phyloP scores from a whole-genome alignment of 2,888 invertebrate genomes.

The Latrodectus hesperus region DNA sequence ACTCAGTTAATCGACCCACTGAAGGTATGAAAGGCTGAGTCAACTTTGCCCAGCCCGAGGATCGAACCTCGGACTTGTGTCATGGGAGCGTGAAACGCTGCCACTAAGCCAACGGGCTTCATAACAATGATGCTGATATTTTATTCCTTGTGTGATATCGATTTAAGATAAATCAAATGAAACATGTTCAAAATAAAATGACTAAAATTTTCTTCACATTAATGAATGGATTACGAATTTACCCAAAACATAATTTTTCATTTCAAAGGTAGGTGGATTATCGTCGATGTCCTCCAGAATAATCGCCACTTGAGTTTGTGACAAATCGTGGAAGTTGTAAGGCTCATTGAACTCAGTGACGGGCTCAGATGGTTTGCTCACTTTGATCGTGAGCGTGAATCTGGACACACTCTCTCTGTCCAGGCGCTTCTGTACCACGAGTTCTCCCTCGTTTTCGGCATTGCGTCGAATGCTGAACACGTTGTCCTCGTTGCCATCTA shows the following conservation, averaged over 20 bases:
- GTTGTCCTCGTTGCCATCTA: constrained; percentile 83
- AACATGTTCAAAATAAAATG: too few species aligned
- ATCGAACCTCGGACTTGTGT: too few species aligned
- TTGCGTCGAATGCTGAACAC: constrained; percentile 81
- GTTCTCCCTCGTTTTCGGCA: constrained; percentile 80
- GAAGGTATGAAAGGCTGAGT: too few species aligned
- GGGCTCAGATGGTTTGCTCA: constrained; percentile 61
- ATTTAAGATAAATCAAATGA: too few species aligned
- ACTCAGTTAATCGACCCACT: too few species aligned
- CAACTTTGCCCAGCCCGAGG: too few species aligned
- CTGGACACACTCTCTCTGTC: constrained; percentile 81
- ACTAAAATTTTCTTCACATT: background rate
- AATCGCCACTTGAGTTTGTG: constrained; percentile 79
- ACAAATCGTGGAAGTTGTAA: constrained; percentile 81
- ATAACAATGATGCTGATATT: too few species aligned
- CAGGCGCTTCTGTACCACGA: constrained; percentile 80
- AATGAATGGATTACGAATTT: constrained; percentile 21
- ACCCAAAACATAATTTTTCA: constrained; percentile 81
- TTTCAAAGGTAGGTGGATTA: constrained; percentile 82
- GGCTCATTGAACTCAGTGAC: constrained; percentile 71
- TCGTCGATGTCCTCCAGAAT: constrained; percentile 84
- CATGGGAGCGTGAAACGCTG: too few species aligned
- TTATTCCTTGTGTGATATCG: too few species aligned
- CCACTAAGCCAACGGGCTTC: too few species aligned
- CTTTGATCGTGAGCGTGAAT: constrained; percentile 81